Conservation (phyloP, 2,797 vertebrate species). For the Parotocinclus haroldoi region DNA sequence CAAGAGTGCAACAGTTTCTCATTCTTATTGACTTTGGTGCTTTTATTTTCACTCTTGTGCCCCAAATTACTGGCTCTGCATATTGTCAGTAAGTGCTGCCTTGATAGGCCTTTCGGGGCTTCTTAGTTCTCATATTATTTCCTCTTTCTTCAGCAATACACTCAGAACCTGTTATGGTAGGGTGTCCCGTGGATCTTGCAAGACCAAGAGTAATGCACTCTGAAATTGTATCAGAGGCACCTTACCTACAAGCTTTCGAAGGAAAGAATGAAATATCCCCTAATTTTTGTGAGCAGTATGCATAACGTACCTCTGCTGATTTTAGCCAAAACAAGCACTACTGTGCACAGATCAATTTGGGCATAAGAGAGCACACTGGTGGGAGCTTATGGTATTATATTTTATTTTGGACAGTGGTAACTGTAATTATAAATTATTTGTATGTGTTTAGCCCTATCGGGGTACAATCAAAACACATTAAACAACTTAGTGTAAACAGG, state of each 20-base stretch:
- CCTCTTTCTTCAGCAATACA: conserved; percentile 18
- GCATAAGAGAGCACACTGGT: no score
- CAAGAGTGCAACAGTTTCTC: conserved; percentile 20
- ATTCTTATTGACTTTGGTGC: conserved; percentile 15
- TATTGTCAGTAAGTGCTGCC: conserved; percentile 19
- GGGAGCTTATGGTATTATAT: no score
- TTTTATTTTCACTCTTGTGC: neutral
- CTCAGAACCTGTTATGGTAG: conserved; percentile 31
- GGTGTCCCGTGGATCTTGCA: conserved; percentile 30
- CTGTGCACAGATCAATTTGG: no score
- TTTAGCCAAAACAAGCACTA: no score
- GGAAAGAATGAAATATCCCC: no score
- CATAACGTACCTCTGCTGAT: no score
- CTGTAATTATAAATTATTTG: no score
- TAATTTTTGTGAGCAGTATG: no score
- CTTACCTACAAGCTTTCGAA: conserved; percentile 30
- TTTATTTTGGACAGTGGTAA: no score
- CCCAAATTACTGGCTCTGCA: conserved; percentile 28
- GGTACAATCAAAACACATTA: no score
- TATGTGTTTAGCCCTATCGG: conserved; percentile 19
- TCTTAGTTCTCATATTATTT: conserved; percentile 27
- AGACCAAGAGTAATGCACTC: conserved; percentile 42
- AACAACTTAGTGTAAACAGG: no score
- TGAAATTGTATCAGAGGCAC: conserved; percentile 35
- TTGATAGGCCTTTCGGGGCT: conserved; percentile 30